Conservation (phyloP, 2,797 vertebrate species). For the Hippocampus kuda region DNA sequence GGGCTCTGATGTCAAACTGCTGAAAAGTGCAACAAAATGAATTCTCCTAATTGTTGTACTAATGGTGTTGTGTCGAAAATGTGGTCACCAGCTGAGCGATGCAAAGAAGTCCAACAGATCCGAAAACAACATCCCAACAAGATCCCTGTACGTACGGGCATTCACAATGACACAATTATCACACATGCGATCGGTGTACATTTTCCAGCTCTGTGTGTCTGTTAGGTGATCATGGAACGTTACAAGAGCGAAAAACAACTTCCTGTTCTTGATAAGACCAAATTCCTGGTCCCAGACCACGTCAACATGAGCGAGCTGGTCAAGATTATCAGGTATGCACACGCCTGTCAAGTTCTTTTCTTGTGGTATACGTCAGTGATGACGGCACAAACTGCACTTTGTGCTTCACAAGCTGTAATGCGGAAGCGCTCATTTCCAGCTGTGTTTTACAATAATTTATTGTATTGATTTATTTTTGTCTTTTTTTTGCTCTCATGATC, state of each 20-base stretch:
- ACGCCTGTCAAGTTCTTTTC: neutral
- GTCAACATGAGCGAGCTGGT: conserved; percentile 99
- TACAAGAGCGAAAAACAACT: conserved; percentile 98
- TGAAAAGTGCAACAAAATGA: too few relatives aligned
- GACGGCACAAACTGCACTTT: too few relatives aligned
- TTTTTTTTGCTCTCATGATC: too few relatives aligned
- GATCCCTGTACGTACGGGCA: conserved; percentile 79
- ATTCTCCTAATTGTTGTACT: too few relatives aligned
- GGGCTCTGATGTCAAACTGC: too few relatives aligned
- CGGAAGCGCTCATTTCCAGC: too few relatives aligned
- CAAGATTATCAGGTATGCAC: conserved; percentile 88
- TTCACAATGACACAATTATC: neutral
- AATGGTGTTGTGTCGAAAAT: neutral
- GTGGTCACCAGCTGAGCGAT: conserved; percentile 78
- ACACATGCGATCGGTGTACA: neutral
- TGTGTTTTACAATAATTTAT: too few relatives aligned
- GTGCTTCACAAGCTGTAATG: too few relatives aligned
- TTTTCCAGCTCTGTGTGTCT: too few relatives aligned
- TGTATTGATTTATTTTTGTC: too few relatives aligned
- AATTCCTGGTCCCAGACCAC: conserved; percentile 96
- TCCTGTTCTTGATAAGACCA: conserved; percentile 94
- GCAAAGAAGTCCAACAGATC: conserved; percentile 98
- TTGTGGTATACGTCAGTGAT: too few relatives aligned
- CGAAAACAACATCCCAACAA: conserved; percentile 96
- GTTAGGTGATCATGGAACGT: conserved; percentile 91